Evolutionary conservation across 2,113 vertebrate species (phyloP).

Genomic region (Thomomys bottae): DNA sequence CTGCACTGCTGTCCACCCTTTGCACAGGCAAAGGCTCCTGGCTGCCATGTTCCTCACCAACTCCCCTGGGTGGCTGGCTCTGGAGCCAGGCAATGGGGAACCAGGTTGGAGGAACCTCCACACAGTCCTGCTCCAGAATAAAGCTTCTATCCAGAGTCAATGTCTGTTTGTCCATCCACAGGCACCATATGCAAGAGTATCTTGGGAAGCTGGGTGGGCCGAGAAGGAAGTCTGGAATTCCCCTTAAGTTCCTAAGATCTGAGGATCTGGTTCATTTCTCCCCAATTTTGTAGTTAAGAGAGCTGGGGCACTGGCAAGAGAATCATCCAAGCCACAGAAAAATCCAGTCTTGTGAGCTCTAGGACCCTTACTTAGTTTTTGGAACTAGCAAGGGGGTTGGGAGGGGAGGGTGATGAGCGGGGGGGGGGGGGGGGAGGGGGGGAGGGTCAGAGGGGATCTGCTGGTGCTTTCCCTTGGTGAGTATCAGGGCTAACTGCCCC

Average conservation of each 20-base stretch:
- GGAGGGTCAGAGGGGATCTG: too few relatives aligned
- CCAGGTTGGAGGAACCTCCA: neutral
- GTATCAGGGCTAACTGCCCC: neutral
- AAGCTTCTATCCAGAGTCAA: constrained; percentile 5
- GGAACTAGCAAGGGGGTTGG: too few relatives aligned
- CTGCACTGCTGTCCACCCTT: neutral
- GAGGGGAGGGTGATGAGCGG: neutral
- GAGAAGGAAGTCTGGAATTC: neutral
- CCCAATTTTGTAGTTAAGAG: neutral
- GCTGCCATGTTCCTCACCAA: neutral
- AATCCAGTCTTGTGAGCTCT: too few relatives aligned
- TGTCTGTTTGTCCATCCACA: neutral
- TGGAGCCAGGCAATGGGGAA: neutral
- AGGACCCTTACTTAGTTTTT: neutral
- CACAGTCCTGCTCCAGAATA: constrained; percentile 54
- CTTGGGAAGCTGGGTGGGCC: neutral
- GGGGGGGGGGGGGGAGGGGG: neutral
- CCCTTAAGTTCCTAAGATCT: neutral
- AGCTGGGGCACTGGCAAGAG: neutral
- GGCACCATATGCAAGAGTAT: neutral
- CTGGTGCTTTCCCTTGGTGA: accelerated
- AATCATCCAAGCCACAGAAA: neutral
- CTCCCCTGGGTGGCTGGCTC: neutral
- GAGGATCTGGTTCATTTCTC: neutral
- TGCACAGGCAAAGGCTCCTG: neutral